Evolutionary conservation across 1,140 invertebrate genomes (phyloP), one percentile per base, ranked within the genome.

Genomic region (Papilio polyxenes): DNA sequence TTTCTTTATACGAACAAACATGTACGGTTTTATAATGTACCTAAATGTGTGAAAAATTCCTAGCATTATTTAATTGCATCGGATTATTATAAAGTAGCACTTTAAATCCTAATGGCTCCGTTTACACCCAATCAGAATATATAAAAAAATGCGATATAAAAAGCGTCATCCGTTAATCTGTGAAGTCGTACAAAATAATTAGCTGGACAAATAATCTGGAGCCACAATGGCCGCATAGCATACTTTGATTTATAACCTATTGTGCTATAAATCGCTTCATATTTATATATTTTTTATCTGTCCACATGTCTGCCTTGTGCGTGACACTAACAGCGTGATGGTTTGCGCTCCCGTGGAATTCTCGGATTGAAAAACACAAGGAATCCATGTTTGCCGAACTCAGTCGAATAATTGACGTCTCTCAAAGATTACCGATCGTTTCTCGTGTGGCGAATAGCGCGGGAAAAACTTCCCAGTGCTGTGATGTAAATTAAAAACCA

Each of bases 301-400:
- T 75, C 80, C 75, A 62, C 82, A 76, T 69, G 86, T 82, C 78
- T 65, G 87, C 81, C 85, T 82, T 84, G 75, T 81, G 82, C 76
- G 65, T 83, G 79, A 84, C 86, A 83, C 85, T 75, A 81, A 82
- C 80, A 86, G 87, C 85, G 87, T 86, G 84, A 86, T 83, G 82
- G 81, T 88, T 87, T 83, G 81, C 87, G 86, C 87, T 87, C 81
- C 72, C 44, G 53, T 23, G 80, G 81, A 82, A 83, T 82, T 82
- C 76, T 75, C n/a, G 10, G 23, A 80, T 44, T 40, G 53, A 81
- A 85, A 84, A 83, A 85, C 75, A 49, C 44, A 2, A 23, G 20
- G 23, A 77, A 77, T 77, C 49, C 75, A 20, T 77, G 75, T 77
- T 72, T 44, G 31, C 31, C 23, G 62, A 76, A 76, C 40, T 31